phyloP scores from a whole-genome alignment of 2,113 vertebrate genomes.

The Takifugu flavidus region DNA sequence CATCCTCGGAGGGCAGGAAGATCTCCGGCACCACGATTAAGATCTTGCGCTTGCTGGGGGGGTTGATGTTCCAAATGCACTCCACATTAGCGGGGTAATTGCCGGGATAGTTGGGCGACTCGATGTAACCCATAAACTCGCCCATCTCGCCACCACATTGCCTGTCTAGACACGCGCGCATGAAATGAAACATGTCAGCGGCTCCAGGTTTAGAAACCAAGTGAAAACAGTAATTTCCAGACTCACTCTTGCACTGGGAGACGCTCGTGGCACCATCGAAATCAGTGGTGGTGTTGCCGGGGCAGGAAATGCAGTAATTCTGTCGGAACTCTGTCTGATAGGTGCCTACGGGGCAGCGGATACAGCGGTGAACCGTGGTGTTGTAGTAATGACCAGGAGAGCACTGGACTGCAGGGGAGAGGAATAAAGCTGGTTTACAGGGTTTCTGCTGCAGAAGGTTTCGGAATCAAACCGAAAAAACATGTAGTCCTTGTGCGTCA shows the following conservation, averaged over 20 bases:
- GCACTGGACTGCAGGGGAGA: constrained; percentile 83
- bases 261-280: constrained; percentile 95
- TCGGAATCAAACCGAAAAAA: no score
- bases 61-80: constrained; percentile 98
- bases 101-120: constrained; percentile 97
- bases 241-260: constrained; percentile 94
- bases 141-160: constrained; percentile 96
- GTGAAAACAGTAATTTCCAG: constrained; percentile 5
- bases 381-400: constrained; percentile 97
- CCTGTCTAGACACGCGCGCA: constrained; percentile 77
- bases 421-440: no score
- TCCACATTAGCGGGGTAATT: constrained; percentile 94
- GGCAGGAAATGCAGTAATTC: constrained; percentile 94
- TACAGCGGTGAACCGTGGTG: constrained; percentile 91
- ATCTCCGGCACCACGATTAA: constrained; percentile 97
- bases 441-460: no score
- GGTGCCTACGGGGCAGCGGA: constrained; percentile 90
- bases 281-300: constrained; percentile 95
- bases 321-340: constrained; percentile 95
- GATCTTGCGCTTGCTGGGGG: constrained; percentile 96
- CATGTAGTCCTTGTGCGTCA: no score
- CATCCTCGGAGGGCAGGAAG: constrained; percentile 96
- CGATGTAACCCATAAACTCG: constrained; percentile 95
- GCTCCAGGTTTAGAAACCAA: neutral
- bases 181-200: constrained; percentile 17